Conservation (phyloP, 1,140 invertebrate genomes). For the Drosophila virilis region DNA sequence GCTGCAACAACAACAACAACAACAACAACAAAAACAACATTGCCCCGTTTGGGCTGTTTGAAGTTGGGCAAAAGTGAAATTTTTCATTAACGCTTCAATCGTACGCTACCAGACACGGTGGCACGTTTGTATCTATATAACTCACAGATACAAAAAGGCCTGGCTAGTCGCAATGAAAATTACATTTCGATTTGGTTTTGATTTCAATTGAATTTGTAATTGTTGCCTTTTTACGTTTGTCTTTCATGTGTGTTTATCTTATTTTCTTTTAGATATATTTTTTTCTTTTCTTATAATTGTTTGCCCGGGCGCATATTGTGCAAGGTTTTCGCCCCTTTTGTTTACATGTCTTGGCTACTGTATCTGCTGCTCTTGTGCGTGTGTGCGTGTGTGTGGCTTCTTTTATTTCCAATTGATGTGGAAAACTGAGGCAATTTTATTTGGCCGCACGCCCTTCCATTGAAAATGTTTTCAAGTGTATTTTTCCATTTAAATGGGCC, state of each 20-base stretch:
- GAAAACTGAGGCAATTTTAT: constrained; percentile 55
- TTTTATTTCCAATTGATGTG: constrained; percentile 58
- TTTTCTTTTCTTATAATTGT: constrained; percentile 52
- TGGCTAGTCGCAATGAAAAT: constrained; percentile 13
- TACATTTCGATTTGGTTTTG: constrained; percentile 56
- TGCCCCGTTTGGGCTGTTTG: constrained; percentile 45
- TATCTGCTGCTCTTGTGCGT: constrained; percentile 13
- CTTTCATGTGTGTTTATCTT: constrained; percentile 73
- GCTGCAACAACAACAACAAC: constrained; percentile 13
- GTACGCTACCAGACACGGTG: constrained; percentile 59
- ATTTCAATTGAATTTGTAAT: constrained; percentile 77
- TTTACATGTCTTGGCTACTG: constrained; percentile 54
- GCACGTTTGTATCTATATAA: constrained; percentile 50
- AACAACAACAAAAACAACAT: constrained; percentile 31
- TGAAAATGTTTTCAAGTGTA: constrained; percentile 57
- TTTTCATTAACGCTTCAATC: constrained; percentile 73
- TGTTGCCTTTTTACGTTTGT: constrained; percentile 64
- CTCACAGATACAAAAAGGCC: constrained; percentile 47
- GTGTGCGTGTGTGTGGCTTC: constrained; percentile 21
- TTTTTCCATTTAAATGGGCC: constrained; percentile 67
- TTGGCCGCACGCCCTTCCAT: constrained; percentile 26
- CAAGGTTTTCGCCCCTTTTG: constrained; percentile 57
- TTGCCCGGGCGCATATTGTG: constrained; percentile 39
- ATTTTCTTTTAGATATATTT: constrained; percentile 11
- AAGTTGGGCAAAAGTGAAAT: constrained; percentile 69